Conservation (phyloP, 92 coral and sea anemone species). For the Pocillopora meandrina region DNA sequence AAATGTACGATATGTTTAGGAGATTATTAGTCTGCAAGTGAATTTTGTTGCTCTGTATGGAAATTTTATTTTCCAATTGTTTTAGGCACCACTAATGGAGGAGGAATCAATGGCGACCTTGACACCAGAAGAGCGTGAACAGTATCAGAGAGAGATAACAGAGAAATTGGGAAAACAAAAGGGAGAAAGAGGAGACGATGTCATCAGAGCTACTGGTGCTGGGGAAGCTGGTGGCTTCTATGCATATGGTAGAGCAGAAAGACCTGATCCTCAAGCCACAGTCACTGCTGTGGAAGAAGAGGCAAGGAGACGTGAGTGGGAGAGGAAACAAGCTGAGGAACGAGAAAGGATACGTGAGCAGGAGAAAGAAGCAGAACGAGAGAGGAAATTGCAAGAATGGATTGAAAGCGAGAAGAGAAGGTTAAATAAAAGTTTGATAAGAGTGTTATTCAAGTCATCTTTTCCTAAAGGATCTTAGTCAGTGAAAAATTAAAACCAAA, state of each 20-base stretch:
- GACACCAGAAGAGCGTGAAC: constrained; percentile 86
- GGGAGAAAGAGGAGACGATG: constrained; percentile 29
- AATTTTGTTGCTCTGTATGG: background rate
- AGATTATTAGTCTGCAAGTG: too few relatives aligned
- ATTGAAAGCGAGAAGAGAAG: constrained; percentile 35
- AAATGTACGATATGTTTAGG: too few relatives aligned
- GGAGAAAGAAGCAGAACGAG: constrained; percentile 39
- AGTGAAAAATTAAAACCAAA: too few relatives aligned
- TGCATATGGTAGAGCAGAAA: constrained; percentile 61
- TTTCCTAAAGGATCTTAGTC: background rate
- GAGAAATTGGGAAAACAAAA: constrained; percentile 57
- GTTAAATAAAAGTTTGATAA: background rate
- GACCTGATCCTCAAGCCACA: constrained; percentile 43
- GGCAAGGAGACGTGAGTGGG: constrained; percentile 57
- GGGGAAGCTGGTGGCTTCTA: constrained; percentile 42
- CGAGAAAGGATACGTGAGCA: constrained; percentile 43
- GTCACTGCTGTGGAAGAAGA: constrained; percentile 52
- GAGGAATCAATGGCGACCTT: constrained; percentile 87
- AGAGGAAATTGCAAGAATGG: constrained; percentile 34
- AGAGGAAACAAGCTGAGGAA: constrained; percentile 58
- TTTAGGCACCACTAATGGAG: constrained; percentile 81
- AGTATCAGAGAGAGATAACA: constrained; percentile 67
- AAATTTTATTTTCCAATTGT: background rate
- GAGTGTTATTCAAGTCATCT: background rate
- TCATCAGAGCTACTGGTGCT: constrained; percentile 52